These are phyloP conservation scores for Uloborus plumipes DNA, from an alignment of 2,888 invertebrate species.

Conservation along the genomic window DNA sequence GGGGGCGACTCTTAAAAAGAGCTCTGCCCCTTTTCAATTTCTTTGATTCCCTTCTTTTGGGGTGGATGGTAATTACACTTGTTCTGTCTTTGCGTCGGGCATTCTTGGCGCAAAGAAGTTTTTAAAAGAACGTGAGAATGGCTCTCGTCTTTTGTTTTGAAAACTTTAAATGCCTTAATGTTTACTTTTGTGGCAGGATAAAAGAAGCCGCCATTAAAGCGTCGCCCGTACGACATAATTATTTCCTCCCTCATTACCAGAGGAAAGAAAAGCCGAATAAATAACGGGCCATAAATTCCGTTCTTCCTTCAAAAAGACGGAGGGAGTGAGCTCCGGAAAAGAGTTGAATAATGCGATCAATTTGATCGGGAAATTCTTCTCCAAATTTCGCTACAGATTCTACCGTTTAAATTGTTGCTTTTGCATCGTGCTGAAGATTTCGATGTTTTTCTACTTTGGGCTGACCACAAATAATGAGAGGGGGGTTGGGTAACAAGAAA, in stretches of 20 bases:
- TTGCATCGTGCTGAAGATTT: no score
- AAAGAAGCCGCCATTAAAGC: constrained; percentile 51
- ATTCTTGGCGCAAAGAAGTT: constrained; percentile 20
- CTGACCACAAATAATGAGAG: no score
- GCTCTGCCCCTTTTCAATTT: constrained; percentile 8
- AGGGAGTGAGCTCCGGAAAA: constrained; percentile 13
- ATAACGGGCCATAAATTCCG: constrained; percentile 42
- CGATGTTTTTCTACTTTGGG: no score
- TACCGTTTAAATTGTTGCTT: no score
- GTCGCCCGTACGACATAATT: constrained; percentile 45
- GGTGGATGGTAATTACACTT: constrained; percentile 36
- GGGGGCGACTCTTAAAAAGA: background rate
- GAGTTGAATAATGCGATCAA: background rate
- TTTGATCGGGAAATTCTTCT: no score
- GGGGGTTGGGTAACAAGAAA: no score
- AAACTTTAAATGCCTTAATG: constrained; percentile 38
- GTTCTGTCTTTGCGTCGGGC: constrained; percentile 15
- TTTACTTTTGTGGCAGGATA: constrained; percentile 52
- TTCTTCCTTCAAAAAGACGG: constrained; percentile 17
- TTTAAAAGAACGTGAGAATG: constrained; percentile 29
- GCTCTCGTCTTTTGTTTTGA: constrained; percentile 39
- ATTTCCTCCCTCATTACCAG: constrained; percentile 45
- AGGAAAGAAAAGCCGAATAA: constrained; percentile 35
- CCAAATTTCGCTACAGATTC: no score
- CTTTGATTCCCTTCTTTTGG: constrained; percentile 17